Evolutionary conservation across 2,113 vertebrate genomes (phyloP).

Genomic region (Phrynosoma blainvillii): DNA sequence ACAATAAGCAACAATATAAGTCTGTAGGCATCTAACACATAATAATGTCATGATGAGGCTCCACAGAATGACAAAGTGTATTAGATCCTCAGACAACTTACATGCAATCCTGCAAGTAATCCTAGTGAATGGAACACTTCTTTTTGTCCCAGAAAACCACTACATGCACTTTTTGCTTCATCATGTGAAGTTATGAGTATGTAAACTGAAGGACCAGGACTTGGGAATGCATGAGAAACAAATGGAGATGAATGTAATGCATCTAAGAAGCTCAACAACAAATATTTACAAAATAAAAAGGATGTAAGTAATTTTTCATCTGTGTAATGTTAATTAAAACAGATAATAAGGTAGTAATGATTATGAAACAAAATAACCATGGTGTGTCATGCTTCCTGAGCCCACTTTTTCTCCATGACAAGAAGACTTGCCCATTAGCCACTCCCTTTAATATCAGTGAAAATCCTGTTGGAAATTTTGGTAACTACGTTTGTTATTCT

Average conservation of each 20-base stretch:
- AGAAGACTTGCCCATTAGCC: neutral
- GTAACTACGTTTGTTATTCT: neutral
- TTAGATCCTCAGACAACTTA: neutral
- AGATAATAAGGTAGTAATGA: neutral
- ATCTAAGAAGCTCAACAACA: neutral
- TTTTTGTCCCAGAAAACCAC: neutral
- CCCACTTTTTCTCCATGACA: neutral
- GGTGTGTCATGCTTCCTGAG: neutral
- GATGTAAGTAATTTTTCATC: neutral
- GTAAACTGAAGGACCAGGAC: neutral
- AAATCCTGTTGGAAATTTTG: neutral
- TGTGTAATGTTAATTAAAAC: neutral
- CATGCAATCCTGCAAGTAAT: neutral
- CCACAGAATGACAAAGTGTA: neutral
- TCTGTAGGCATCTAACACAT: neutral
- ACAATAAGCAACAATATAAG: neutral
- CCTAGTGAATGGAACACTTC: neutral
- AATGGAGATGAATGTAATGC: neutral
- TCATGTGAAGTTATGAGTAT: neutral
- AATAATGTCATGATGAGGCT: neutral
- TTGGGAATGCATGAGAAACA: neutral
- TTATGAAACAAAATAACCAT: neutral
- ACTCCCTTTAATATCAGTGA: neutral
- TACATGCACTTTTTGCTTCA: neutral
- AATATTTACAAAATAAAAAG: neutral